Evolutionary conservation across 2,888 invertebrate genomes (phyloP).

Genomic region (Timema cristinae): DNA sequence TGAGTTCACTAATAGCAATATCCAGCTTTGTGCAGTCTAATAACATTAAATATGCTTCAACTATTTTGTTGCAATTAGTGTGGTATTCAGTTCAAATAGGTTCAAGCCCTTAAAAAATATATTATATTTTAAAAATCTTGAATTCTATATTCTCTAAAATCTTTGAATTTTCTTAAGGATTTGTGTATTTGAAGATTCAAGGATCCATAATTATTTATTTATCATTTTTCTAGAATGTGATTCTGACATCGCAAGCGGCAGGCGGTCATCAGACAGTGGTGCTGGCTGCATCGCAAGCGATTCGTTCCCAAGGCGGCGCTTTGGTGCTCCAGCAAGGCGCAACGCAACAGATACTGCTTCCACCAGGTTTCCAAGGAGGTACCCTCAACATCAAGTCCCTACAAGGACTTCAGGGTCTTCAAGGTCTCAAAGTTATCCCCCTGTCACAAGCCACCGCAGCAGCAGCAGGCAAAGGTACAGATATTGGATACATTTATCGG

Average conservation of each 20-base stretch:
- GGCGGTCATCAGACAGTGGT: conserved; percentile 35
- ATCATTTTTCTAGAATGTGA: conserved; percentile 34
- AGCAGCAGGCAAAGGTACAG: conserved; percentile 36
- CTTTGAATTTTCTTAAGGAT: neutral
- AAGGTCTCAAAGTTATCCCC: conserved; percentile 53
- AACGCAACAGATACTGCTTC: conserved; percentile 55
- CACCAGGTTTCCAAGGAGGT: conserved; percentile 58
- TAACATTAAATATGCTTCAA: too few relatives aligned
- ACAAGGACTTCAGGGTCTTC: conserved; percentile 48
- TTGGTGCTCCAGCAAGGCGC: conserved; percentile 34
- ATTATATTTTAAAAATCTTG: neutral
- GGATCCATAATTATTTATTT: too few relatives aligned
- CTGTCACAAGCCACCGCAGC: conserved; percentile 40
- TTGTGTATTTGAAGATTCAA: too few relatives aligned
- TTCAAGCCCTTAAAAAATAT: neutral
- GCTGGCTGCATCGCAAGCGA: conserved; percentile 32
- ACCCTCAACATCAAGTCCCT: conserved; percentile 58
- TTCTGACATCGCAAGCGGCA: conserved; percentile 34
- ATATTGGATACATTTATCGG: too few relatives aligned
- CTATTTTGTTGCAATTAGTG: too few relatives aligned
- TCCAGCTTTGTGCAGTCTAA: too few relatives aligned
- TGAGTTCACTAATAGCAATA: too few relatives aligned
- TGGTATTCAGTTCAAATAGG: neutral
- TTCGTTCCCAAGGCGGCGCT: conserved; percentile 31
- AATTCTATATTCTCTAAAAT: neutral